Percentiles rank a stretch among this genome's conserved stretches.
Evolutionary conservation across 2,797 vertebrate species (phyloP).

Genomic region (Lateolabrax maculatus): DNA sequence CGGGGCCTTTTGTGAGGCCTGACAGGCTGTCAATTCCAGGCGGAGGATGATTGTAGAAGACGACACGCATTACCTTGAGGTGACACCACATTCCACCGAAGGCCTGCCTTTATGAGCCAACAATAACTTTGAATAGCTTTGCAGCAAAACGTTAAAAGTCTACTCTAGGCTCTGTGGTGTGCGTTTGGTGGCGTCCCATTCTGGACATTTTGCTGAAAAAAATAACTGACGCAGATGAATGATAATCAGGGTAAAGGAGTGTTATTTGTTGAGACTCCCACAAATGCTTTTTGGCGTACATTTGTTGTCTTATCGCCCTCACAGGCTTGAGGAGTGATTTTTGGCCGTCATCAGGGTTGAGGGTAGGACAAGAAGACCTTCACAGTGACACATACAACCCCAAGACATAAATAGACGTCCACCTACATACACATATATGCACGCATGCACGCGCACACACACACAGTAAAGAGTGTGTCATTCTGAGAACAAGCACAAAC

Average conservation of each 20-base stretch:
- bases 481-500: conserved; percentile 40
- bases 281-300: background rate
- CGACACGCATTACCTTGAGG: conserved; percentile 66
- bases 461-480: conserved; percentile 29
- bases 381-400: conserved; percentile 59
- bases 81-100: conserved; percentile 64
- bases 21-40: conserved; percentile 75
- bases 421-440: conserved; percentile 29
- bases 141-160: conserved; percentile 39
- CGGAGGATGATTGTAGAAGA: conserved; percentile 61
- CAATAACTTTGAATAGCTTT: conserved; percentile 58
- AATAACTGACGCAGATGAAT: conserved; percentile 22
- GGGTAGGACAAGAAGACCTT: conserved; percentile 70
- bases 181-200: background rate
- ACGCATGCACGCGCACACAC: conserved; percentile 23
- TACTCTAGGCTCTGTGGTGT: background rate
- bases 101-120: conserved; percentile 56
- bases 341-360: conserved; percentile 54
- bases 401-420: conserved; percentile 65
- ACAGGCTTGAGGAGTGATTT: conserved; percentile 40
- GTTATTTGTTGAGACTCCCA: conserved; percentile 38
- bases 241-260: conserved; percentile 7
- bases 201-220: background rate
- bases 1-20: conserved; percentile 72
- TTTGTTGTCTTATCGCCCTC: conserved; percentile 46